Conservation (phyloP, 1,140 invertebrate species). For the Brachionus koreanus region DNA sequence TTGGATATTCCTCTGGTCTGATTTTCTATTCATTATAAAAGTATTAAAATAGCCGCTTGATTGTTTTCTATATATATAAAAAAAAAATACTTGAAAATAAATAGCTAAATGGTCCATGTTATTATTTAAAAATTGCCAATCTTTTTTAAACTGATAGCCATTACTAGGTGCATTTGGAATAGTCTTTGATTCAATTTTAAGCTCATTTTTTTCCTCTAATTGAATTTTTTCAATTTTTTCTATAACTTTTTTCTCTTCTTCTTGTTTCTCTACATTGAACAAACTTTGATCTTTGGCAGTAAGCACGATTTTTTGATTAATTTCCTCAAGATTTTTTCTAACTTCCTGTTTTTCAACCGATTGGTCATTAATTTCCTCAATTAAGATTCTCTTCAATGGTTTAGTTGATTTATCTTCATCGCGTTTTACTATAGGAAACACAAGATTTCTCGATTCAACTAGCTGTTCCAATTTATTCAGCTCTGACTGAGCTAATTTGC, state of each 20-base stretch:
- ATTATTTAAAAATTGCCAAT: constrained; percentile 9
- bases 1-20: background rate
- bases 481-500: constrained; percentile 61
- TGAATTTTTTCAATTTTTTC: constrained; percentile 15
- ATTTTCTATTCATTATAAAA: constrained; percentile 28
- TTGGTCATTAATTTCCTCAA: constrained; percentile 51
- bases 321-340: constrained; percentile 22
- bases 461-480: constrained; percentile 63
- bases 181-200: background rate
- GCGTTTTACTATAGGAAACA: constrained; percentile 50
- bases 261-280: background rate
- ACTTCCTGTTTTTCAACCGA: background rate
- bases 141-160: constrained; percentile 43
- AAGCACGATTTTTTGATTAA: background rate
- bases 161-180: constrained; percentile 3
- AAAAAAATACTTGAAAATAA: constrained; percentile 39
- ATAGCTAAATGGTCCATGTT: background rate
- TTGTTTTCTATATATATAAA: too few relatives aligned
- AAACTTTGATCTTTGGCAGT: background rate
- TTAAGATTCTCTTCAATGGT: constrained; percentile 51
- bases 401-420: constrained; percentile 52
- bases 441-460: constrained; percentile 10
- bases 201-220: background rate
- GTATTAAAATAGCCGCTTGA: too few relatives aligned
- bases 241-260: background rate